These are phyloP conservation scores for Eurystomus gularis DNA, from an alignment of 2,113 vertebrate genomes.

Conservation along the genomic window DNA sequence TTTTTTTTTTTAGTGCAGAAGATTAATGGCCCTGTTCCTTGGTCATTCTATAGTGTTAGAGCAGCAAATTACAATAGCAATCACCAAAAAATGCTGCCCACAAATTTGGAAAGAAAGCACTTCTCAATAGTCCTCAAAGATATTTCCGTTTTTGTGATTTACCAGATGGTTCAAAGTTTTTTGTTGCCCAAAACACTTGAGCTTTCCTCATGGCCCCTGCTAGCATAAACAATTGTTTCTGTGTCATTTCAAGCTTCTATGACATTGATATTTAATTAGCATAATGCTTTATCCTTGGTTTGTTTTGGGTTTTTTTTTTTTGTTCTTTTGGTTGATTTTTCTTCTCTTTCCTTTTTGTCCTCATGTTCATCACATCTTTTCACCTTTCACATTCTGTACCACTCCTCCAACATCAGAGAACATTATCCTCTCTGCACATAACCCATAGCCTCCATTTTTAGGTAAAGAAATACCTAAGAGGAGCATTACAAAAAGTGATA, in stretches of 20 bases:
- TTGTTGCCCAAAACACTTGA: not conserved
- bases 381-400: not conserved
- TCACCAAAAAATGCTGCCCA: not conserved
- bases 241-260: not conserved
- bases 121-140: not conserved
- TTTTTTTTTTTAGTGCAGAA: not conserved
- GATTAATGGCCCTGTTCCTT: constrained; percentile 16
- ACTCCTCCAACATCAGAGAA: not conserved
- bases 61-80: not conserved
- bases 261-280: not conserved
- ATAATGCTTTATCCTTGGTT: not conserved
- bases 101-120: not conserved
- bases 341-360: not conserved
- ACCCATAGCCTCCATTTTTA: not conserved
- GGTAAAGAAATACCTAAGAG: not conserved
- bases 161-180: not conserved
- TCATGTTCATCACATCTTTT: not conserved
- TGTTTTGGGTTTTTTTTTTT: not conserved
- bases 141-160: not conserved
- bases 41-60: not conserved
- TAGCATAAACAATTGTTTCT: not conserved
- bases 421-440: not conserved
- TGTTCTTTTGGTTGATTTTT: not conserved
- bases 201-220: not conserved
- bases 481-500: not conserved